Evolutionary conservation across 1,140 invertebrate genomes (phyloP), one percentile per base, ranked within the genome.

Genomic region (Caerostris darwini): DNA sequence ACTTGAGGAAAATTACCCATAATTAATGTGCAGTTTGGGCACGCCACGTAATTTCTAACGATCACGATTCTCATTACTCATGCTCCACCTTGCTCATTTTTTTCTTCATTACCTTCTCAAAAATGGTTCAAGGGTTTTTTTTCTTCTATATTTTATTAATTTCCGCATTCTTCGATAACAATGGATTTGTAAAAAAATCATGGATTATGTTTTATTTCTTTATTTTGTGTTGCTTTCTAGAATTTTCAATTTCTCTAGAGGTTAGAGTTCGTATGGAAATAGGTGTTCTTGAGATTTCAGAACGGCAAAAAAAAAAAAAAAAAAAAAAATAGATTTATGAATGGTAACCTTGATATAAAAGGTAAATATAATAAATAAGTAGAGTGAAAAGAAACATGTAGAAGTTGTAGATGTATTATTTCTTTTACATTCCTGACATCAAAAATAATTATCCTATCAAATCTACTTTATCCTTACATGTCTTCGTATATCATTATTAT

Each of bases 31-130:
- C 7, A 50, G 71, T 77, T 77, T 77, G 71, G 34, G 34, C 71
- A 77, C 71, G 71, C 71, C 71, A 77, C 34, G 53, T 53, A 77
- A 77, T 77, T 77, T 77, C 71, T 77, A 50, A 77, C 71, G 6
- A 77, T 77, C 71, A 77, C 71, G 71, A 77, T 77, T 77, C 34
- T 77, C 71, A 77, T 77, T 77, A 53, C 34, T 77, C 71, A 50
- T 77, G 71, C 71, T 50, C n/a, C 19, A 77, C 71, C 71, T 77
- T 77, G 7, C 19, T 53, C 8, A 3, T 50, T 77, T 50, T 10
- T 77, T 34, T 50, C 34, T 34, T 2, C 2, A 34, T 34, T 34
- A 34, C 34, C 34, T 34, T 50, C 10, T 50, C 7, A 50, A 19
- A 77, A 77, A 50, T 77, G 34, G 71, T 77, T 12, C 71, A 77